phyloP scores from a whole-genome alignment of 2,888 invertebrate species.

The Abrostola triplasia region DNA sequence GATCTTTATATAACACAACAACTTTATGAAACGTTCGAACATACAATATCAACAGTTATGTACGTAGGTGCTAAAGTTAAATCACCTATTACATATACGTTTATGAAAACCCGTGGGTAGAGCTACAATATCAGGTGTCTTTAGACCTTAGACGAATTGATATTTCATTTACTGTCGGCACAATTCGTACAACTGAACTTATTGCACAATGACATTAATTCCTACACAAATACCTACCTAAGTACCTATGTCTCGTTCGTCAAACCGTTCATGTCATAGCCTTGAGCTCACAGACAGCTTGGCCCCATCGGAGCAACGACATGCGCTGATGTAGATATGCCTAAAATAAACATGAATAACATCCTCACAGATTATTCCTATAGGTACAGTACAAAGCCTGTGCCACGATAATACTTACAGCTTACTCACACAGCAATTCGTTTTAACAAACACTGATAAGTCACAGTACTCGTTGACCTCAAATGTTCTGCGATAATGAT shows the following conservation, averaged over 20 bases:
- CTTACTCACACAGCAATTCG: conserved; percentile 38
- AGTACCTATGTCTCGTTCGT: conserved; percentile 39
- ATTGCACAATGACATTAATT: conserved; percentile 10
- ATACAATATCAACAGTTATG: neutral
- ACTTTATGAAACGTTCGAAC: neutral
- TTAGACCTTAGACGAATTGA: conserved; percentile 10
- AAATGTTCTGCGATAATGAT: conserved; percentile 31
- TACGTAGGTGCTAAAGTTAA: conserved; percentile 21
- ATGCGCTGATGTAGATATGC: conserved; percentile 60
- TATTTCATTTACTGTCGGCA: conserved; percentile 25
- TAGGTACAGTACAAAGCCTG: conserved; percentile 33
- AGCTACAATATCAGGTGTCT: conserved; percentile 14
- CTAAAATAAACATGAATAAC: conserved; percentile 61
- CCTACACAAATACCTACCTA: neutral
- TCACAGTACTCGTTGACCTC: conserved; percentile 57
- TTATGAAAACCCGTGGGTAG: conserved; percentile 28
- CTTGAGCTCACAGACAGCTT: conserved; percentile 75
- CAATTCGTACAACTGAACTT: conserved; percentile 17
- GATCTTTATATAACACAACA: conserved; percentile 1
- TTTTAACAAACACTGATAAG: conserved; percentile 41
- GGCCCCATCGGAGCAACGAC: conserved; percentile 67
- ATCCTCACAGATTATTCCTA: conserved; percentile 44
- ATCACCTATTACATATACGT: conserved; percentile 25
- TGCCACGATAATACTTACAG: conserved; percentile 36
- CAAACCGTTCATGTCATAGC: conserved; percentile 52